These are phyloP conservation scores for Lagria hirta DNA, from an alignment of 2,888 invertebrate genomes.

Conservation along the genomic window DNA sequence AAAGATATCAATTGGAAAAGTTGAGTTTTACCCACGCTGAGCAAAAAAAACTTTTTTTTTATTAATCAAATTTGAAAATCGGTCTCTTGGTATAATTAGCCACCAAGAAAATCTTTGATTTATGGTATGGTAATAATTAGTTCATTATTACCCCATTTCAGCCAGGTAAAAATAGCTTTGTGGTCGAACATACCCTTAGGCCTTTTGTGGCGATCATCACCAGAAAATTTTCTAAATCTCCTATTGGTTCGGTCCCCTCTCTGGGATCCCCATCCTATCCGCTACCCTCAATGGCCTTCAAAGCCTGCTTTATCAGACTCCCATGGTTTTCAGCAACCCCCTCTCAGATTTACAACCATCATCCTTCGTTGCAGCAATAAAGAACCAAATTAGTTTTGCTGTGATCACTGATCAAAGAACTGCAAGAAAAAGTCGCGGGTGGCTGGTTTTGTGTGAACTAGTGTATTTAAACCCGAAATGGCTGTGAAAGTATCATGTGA, in stretches of 20 bases:
- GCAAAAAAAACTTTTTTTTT: too few species aligned
- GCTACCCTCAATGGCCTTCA: slow-evolving; percentile 48
- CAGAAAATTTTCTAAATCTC: slow-evolving; percentile 44
- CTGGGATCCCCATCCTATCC: slow-evolving; percentile 44
- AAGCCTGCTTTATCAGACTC: slow-evolving; percentile 35
- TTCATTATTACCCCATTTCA: slow-evolving; percentile 22
- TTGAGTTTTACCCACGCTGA: too few species aligned
- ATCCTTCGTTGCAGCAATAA: slow-evolving; percentile 45
- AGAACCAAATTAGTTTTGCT: slow-evolving; percentile 48
- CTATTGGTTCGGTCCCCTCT: slow-evolving; percentile 48
- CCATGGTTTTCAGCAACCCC: slow-evolving; percentile 32
- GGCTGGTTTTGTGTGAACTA: too few species aligned
- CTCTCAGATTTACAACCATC: slow-evolving; percentile 29
- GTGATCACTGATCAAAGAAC: slow-evolving; percentile 42
- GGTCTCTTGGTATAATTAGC: slow-evolving; percentile 6
- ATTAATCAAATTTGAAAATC: too few species aligned
- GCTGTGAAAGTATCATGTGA: too few species aligned
- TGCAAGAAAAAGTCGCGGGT: slow-evolving; percentile 35
- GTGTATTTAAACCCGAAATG: too few species aligned
- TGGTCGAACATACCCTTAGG: slow-evolving; percentile 30
- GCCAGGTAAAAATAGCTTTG: slow-evolving; percentile 22
- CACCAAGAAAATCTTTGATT: slow-evolving; percentile 4
- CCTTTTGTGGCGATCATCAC: slow-evolving; percentile 35
- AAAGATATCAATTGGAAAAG: too few species aligned
- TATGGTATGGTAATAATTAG: slow-evolving; percentile 23